Evolutionary conservation across 2,888 invertebrate species (phyloP).

Genomic region (Morinoia aosen): DNA sequence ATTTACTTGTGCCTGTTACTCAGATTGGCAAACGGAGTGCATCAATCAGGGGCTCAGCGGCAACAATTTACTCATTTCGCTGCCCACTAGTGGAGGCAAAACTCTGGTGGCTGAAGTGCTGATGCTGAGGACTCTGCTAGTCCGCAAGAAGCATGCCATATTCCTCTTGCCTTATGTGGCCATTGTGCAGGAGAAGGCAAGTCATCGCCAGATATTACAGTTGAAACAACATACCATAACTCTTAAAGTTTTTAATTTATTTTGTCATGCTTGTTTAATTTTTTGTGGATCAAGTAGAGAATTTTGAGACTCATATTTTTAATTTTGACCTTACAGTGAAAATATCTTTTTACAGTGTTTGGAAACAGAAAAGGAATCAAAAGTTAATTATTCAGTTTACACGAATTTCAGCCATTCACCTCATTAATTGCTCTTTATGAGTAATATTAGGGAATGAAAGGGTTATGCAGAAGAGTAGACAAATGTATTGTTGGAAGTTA

Average conservation of each 20-base stretch:
- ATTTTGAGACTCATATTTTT: not conserved
- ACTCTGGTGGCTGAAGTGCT: slow-evolving; percentile 96
- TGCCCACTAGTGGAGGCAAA: slow-evolving; percentile 98
- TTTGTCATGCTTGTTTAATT: not conserved
- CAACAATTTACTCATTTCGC: slow-evolving; percentile 88
- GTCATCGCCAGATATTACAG: not conserved
- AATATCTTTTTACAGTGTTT: no score
- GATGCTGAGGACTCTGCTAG: slow-evolving; percentile 87
- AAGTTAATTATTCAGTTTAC: no score
- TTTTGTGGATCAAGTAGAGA: not conserved
- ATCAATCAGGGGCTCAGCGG: slow-evolving; percentile 79
- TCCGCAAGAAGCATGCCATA: slow-evolving; percentile 84
- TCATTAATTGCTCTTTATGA: no score
- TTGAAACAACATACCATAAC: not conserved
- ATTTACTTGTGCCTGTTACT: not conserved
- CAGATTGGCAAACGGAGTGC: slow-evolving; percentile 97
- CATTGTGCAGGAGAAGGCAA: slow-evolving; percentile 96
- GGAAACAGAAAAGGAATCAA: no score
- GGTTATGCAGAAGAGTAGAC: no score
- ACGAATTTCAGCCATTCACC: no score
- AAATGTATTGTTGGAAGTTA: no score
- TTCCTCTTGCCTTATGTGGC: slow-evolving; percentile 95
- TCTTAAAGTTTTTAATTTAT: not conserved
- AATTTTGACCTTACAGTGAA: not conserved
- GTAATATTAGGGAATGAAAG: no score